Evolutionary conservation across 2,113 vertebrate genomes (phyloP).

Genomic region (Zosterops lateralis): DNA sequence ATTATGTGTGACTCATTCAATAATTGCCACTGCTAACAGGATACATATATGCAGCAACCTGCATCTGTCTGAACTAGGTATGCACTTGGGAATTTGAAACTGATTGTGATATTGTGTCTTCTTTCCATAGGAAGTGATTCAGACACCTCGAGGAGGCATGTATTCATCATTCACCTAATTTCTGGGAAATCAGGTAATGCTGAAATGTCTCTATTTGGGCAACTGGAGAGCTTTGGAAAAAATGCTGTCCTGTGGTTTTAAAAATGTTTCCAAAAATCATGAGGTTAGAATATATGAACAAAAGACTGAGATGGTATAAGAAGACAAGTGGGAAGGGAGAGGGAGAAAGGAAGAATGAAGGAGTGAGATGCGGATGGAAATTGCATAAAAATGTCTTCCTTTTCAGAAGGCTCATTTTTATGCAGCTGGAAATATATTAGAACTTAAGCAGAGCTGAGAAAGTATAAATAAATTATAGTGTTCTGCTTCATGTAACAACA

Average conservation of each 20-base stretch:
- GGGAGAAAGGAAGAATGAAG: background rate
- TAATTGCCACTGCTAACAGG: background rate
- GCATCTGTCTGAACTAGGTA: background rate
- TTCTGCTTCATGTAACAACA: background rate
- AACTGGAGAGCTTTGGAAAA: background rate
- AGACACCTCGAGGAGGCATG: background rate
- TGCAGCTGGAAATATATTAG: background rate
- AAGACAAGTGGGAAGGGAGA: background rate
- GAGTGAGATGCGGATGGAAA: background rate
- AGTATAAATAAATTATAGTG: slow-evolving; percentile 6
- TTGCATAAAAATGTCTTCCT: background rate
- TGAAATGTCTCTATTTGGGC: background rate
- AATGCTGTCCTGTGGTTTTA: background rate
- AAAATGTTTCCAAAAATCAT: background rate
- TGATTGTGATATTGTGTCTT: background rate
- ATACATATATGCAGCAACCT: background rate
- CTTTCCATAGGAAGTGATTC: slow-evolving; percentile 22
- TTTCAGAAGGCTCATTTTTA: background rate
- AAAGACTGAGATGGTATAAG: background rate
- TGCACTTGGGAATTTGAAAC: background rate
- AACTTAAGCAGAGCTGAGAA: background rate
- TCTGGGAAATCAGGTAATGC: background rate
- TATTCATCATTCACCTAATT: background rate
- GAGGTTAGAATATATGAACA: background rate
- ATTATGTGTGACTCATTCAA: background rate